A percentile compares a stretch with the other conserved stretches of the same genome.
Evolutionary conservation across 2,113 vertebrate genomes (phyloP).

Genomic region (Gymnocephalus cernua): DNA sequence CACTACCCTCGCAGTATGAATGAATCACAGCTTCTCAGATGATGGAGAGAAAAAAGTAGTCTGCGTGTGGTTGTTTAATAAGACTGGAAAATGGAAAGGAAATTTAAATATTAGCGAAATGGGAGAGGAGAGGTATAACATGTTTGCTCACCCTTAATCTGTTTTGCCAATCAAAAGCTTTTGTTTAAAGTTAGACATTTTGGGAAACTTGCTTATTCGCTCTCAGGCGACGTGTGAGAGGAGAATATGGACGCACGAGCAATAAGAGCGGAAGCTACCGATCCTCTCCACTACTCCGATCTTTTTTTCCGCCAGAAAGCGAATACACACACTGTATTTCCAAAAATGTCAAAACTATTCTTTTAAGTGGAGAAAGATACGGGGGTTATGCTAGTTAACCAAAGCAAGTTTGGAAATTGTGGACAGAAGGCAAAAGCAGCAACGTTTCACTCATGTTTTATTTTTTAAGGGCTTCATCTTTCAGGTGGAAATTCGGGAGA

Average conservation of each 20-base stretch:
- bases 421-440: conserved; percentile 75
- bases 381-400: conserved; percentile 88
- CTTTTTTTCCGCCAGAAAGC: neutral
- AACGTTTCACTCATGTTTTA: conserved; percentile 65
- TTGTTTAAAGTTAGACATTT: conserved; percentile 15
- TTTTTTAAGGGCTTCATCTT: conserved; percentile 87
- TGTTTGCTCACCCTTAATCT: conserved; percentile 80
- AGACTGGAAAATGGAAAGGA: conserved; percentile 31
- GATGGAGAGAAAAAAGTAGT: conserved; percentile 25
- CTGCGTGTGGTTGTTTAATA: conserved; percentile 36
- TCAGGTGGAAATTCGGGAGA: conserved; percentile 83
- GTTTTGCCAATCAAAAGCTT: conserved; percentile 63
- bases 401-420: conserved; percentile 87
- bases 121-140: neutral
- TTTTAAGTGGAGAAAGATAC: conserved; percentile 29
- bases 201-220: neutral
- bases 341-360: neutral
- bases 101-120: conserved; percentile 1
- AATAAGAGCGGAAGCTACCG: neutral
- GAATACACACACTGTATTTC: neutral
- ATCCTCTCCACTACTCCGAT: neutral
- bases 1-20: conserved; percentile 10
- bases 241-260: neutral
- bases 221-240: neutral
- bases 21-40: conserved; percentile 8